Conservation (phyloP, 2,113 vertebrate species). For the Athene noctua region DNA sequence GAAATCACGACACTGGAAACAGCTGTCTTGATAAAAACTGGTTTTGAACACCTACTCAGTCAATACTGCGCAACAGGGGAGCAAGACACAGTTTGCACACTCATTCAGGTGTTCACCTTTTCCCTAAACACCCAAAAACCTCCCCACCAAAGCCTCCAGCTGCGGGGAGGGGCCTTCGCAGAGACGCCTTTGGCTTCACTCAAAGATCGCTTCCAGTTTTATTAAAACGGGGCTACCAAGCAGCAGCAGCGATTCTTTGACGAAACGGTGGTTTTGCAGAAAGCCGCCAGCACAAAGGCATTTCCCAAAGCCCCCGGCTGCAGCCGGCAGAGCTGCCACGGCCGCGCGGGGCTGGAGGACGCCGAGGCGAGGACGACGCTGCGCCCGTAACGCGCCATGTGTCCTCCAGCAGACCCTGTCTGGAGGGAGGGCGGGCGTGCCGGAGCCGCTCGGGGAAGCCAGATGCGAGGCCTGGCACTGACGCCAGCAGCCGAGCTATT, state of each 20-base stretch:
- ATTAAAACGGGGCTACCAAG: background rate
- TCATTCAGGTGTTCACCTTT: background rate
- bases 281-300: background rate
- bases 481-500: constrained; percentile 62
- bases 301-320: background rate
- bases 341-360: background rate
- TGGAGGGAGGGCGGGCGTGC: background rate
- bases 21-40: background rate
- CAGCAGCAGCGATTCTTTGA: background rate
- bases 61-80: background rate
- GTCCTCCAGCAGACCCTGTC: constrained; percentile 34
- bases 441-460: constrained; percentile 39
- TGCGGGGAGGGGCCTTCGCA: background rate
- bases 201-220: fast-evolving
- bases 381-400: background rate
- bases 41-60: constrained; percentile 29
- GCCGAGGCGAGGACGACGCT: background rate
- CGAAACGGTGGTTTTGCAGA: background rate
- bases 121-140: background rate
- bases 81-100: background rate
- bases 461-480: constrained; percentile 55
- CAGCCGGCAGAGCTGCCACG: background rate
- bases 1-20: constrained; percentile 29
- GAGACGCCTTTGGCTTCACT: fast-evolving
- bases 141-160: background rate